A percentile compares a stretch with the other conserved stretches of the same genome.
phyloP scores from a whole-genome alignment of 2,888 invertebrate genomes.

The Alloscopus bannaensis region DNA sequence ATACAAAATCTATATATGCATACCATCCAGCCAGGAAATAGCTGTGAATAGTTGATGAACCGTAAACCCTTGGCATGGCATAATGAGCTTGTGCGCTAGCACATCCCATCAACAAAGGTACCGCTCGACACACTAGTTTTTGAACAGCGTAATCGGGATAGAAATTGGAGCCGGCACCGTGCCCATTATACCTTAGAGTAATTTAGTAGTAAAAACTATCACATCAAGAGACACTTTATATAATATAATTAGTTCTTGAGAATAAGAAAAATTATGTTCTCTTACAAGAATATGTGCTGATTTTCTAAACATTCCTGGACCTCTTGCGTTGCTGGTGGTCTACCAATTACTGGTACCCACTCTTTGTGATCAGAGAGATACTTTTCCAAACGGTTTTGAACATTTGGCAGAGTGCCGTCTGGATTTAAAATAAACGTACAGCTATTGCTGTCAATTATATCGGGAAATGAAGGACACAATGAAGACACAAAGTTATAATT shows the following conservation, averaged over 20 bases:
- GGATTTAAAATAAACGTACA: slow-evolving; percentile 83
- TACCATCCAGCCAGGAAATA: slow-evolving; percentile 83
- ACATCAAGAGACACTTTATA: background rate
- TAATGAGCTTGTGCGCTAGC: slow-evolving; percentile 80
- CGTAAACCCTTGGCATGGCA: slow-evolving; percentile 78
- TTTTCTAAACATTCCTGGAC: slow-evolving; percentile 79
- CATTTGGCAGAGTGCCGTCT: slow-evolving; percentile 81
- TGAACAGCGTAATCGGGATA: slow-evolving; percentile 79
- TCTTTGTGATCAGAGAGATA: slow-evolving; percentile 79
- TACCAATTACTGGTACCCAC: slow-evolving; percentile 81
- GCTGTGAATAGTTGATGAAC: slow-evolving; percentile 80
- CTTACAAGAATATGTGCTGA: slow-evolving; percentile 83
- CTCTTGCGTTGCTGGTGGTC: slow-evolving; percentile 78
- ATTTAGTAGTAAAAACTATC: background rate
- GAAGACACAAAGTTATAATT: slow-evolving; percentile 56
- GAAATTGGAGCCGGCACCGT: slow-evolving; percentile 84
- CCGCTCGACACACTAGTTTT: slow-evolving; percentile 78
- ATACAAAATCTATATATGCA: slow-evolving; percentile 59
- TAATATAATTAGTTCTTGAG: background rate
- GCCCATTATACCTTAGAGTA: slow-evolving; percentile 82
- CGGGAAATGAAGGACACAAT: slow-evolving; percentile 36
- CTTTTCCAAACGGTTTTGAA: slow-evolving; percentile 80
- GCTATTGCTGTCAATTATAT: slow-evolving; percentile 62
- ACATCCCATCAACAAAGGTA: slow-evolving; percentile 84
- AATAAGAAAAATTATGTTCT: slow-evolving; percentile 63